These are phyloP conservation scores for Nysson spinosus DNA, from an alignment of 2,888 invertebrate genomes.

Conservation along the genomic window DNA sequence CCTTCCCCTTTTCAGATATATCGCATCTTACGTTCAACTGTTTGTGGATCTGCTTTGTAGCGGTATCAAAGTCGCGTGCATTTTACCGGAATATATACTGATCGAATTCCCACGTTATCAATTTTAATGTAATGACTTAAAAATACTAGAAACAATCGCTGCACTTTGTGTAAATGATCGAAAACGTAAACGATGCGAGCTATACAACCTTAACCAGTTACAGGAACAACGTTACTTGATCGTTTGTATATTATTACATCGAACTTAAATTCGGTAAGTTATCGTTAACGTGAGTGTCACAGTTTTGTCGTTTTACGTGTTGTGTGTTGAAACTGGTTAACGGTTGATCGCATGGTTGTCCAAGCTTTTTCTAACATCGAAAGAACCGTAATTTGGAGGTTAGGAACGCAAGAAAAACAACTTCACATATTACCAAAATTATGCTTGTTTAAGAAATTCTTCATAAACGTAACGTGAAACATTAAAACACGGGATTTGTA, in stretches of 20 bases:
- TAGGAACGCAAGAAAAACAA: not conserved
- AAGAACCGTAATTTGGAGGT: not conserved
- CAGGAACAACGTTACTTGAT: not conserved
- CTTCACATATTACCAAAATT: not conserved
- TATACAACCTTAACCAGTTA: not conserved
- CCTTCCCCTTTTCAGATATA: no score
- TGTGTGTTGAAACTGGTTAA: not conserved
- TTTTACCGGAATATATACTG: not conserved
- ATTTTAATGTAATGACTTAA: constrained; percentile 14
- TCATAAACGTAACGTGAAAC: no score
- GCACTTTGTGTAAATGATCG: not conserved
- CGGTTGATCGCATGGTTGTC: not conserved
- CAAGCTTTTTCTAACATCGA: no score
- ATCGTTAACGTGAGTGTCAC: not conserved
- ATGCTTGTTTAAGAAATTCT: not conserved
- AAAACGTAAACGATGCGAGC: not conserved
- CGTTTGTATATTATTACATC: not conserved
- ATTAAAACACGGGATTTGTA: not conserved
- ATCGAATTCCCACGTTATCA: not conserved
- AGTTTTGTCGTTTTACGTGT: no score
- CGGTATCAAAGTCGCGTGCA: constrained; percentile 15
- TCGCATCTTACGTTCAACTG: no score
- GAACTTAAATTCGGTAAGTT: constrained; percentile 2
- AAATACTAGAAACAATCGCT: not conserved
- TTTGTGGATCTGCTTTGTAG: not conserved